These are phyloP conservation scores for Callosobruchus maculatus DNA, from an alignment of 2,888 invertebrate species.

Conservation along the genomic window DNA sequence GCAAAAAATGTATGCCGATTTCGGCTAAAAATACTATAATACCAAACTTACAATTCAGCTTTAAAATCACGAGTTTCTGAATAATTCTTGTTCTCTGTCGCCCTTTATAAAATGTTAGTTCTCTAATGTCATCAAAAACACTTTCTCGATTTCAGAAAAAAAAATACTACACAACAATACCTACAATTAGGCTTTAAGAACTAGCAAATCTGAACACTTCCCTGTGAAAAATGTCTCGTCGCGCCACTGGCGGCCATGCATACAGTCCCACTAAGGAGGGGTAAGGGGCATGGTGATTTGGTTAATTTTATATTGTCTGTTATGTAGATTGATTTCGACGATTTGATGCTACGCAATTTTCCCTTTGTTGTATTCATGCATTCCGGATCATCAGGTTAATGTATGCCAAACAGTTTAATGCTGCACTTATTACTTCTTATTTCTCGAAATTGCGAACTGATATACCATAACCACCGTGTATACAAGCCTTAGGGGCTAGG, in stretches of 20 bases:
- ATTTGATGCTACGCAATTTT: neutral
- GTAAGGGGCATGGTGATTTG: neutral
- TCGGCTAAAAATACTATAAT: too few species aligned
- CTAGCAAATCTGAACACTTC: too few species aligned
- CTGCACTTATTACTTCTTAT: neutral
- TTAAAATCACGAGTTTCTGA: too few species aligned
- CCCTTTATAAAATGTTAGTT: too few species aligned
- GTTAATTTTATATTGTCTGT: neutral
- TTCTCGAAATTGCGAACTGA: neutral
- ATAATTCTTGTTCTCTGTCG: too few species aligned
- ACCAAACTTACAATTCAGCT: too few species aligned
- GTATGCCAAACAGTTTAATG: neutral
- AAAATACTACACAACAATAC: too few species aligned
- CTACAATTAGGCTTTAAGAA: too few species aligned
- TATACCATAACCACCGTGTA: neutral
- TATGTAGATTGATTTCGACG: neutral
- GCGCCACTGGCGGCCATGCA: neutral
- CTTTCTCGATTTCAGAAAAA: too few species aligned
- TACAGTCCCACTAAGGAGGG: neutral
- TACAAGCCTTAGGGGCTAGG: neutral
- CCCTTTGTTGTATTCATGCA: neutral
- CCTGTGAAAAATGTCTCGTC: neutral
- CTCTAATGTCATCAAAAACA: too few species aligned
- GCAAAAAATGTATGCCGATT: too few species aligned
- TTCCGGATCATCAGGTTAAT: neutral